A percentile compares a stretch with the other conserved stretches of the same genome.
Evolutionary conservation across 2,113 vertebrate species (phyloP).

Genomic region (Indri indri): DNA sequence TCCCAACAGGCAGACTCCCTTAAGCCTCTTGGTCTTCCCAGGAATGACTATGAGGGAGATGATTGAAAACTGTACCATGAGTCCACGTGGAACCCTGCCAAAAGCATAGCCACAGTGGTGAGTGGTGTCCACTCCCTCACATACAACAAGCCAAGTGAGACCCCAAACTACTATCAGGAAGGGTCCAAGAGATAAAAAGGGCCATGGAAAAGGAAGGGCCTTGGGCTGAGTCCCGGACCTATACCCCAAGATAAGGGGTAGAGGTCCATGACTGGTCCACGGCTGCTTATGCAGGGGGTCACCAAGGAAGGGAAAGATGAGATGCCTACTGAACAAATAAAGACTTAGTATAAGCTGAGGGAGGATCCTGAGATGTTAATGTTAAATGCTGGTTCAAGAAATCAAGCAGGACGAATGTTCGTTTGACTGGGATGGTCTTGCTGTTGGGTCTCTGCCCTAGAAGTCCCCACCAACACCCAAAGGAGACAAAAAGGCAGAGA

Average conservation of each 20-base stretch:
- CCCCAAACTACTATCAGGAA: not conserved
- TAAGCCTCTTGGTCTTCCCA: not conserved
- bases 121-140: not conserved
- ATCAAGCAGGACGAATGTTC: not conserved
- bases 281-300: not conserved
- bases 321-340: not conserved
- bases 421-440: not conserved
- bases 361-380: not conserved
- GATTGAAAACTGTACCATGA: not conserved
- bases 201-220: not conserved
- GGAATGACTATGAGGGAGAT: not conserved
- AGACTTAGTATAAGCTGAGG: not conserved
- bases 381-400: not conserved
- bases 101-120: not conserved
- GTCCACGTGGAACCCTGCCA: not conserved
- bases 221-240: not conserved
- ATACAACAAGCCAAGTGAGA: not conserved
- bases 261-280: not conserved
- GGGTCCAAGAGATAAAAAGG: not conserved
- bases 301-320: not conserved
- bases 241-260: not conserved
- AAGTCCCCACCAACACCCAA: not conserved
- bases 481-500: not conserved
- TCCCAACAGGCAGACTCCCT: not conserved
- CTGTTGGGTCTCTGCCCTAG: not conserved